phyloP scores from a whole-genome alignment of 2,797 vertebrate species.

The Alca torda region DNA sequence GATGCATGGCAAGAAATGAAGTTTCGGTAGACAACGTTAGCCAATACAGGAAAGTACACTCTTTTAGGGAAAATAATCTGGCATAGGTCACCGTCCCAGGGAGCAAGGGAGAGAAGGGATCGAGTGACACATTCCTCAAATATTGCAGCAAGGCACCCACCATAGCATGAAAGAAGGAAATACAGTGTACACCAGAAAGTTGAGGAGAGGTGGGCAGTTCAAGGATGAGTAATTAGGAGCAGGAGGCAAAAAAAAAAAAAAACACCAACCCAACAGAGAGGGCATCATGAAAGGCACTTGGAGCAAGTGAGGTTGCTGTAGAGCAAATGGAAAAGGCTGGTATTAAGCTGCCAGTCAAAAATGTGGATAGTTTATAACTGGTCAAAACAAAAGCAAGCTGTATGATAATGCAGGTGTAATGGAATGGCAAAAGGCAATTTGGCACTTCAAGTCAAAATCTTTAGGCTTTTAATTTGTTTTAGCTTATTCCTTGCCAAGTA shows the following conservation, averaged over 20 bases:
- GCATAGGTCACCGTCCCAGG: neutral
- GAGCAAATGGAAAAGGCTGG: neutral
- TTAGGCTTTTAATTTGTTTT: neutral
- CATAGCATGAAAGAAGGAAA: neutral
- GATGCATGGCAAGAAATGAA: neutral
- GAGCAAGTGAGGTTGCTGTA: neutral
- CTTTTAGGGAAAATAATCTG: neutral
- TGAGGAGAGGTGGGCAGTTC: neutral
- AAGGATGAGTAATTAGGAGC: neutral
- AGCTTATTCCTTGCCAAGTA: neutral
- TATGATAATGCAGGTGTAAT: neutral
- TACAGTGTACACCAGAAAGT: neutral
- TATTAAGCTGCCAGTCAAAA: neutral
- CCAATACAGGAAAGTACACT: neutral
- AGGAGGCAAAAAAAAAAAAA: neutral
- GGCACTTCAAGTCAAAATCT: neutral
- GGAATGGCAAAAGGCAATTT: neutral
- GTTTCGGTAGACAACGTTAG: neutral
- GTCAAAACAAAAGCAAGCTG: neutral
- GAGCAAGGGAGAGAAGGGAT: neutral
- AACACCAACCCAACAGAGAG: too few species aligned
- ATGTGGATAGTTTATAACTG: accelerated
- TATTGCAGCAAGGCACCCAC: neutral
- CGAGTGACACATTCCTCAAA: neutral
- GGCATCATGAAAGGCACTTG: neutral